These are phyloP conservation scores for Acanthurus leucopareius DNA, from an alignment of 2,797 vertebrate genomes.

Conservation along the genomic window DNA sequence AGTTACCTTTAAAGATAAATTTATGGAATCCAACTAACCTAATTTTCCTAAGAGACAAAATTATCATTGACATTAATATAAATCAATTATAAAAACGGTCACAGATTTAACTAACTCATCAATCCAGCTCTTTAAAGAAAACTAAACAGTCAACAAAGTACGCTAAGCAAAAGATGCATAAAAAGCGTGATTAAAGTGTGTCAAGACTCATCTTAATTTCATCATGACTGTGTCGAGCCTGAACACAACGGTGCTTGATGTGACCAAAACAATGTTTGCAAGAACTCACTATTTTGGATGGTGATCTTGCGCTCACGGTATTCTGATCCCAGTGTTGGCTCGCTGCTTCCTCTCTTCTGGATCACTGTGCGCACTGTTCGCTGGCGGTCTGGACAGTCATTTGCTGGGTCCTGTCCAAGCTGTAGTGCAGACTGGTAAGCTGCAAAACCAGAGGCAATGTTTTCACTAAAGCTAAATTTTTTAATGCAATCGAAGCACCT, in stretches of 20 bases:
- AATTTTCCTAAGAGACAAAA: not conserved
- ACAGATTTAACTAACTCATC: too few relatives aligned
- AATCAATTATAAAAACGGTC: too few relatives aligned
- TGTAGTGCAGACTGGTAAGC: conserved; percentile 91
- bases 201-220: not conserved
- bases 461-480: not conserved
- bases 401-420: conserved; percentile 91
- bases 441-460: conserved; percentile 64
- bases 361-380: conserved; percentile 90
- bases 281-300: conserved; percentile 92
- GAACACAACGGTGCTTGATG: not conserved
- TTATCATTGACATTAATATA: too few relatives aligned
- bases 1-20: not conserved
- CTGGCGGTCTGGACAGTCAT: conserved; percentile 92
- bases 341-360: conserved; percentile 89
- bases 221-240: not conserved
- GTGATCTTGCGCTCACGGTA: conserved; percentile 94
- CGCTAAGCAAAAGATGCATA: not conserved
- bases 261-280: too few relatives aligned
- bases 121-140: too few relatives aligned
- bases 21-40: not conserved
- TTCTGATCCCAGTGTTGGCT: conserved; percentile 88
- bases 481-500: not conserved
- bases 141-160: not conserved
- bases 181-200: not conserved